phyloP scores from a whole-genome alignment of 2,113 vertebrate species.

The Phyllostomus discolor region DNA sequence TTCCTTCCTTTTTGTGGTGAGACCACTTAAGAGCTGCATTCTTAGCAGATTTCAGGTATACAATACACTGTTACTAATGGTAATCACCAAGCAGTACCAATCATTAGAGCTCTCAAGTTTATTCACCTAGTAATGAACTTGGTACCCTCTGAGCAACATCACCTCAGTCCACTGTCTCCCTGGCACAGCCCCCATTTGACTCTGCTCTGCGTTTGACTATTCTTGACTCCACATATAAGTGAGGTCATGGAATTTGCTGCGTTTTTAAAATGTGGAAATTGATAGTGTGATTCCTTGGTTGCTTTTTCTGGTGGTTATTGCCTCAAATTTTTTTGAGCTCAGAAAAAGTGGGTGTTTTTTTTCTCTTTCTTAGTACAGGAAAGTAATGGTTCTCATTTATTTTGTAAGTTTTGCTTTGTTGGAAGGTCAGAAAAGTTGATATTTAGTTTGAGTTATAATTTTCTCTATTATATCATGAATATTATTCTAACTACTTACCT shows the following conservation, averaged over 20 bases:
- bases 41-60: neutral
- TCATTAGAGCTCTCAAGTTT: neutral
- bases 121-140: neutral
- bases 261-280: conserved; percentile 38
- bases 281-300: neutral
- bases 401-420: neutral
- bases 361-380: neutral
- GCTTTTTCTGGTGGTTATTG: neutral
- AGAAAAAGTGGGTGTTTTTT: neutral
- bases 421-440: neutral
- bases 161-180: neutral
- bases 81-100: neutral
- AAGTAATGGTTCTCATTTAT: neutral
- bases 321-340: neutral
- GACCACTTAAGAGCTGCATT: neutral
- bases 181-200: neutral
- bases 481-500: neutral
- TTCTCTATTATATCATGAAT: neutral
- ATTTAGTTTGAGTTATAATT: neutral
- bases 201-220: neutral
- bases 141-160: neutral
- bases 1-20: neutral
- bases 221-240: neutral
- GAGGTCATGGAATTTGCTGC: neutral
- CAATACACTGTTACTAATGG: neutral